A percentile compares a stretch with the other conserved stretches of the same genome.
Evolutionary conservation across 2,888 invertebrate species (phyloP).

Genomic region (Tortricodes alternella): DNA sequence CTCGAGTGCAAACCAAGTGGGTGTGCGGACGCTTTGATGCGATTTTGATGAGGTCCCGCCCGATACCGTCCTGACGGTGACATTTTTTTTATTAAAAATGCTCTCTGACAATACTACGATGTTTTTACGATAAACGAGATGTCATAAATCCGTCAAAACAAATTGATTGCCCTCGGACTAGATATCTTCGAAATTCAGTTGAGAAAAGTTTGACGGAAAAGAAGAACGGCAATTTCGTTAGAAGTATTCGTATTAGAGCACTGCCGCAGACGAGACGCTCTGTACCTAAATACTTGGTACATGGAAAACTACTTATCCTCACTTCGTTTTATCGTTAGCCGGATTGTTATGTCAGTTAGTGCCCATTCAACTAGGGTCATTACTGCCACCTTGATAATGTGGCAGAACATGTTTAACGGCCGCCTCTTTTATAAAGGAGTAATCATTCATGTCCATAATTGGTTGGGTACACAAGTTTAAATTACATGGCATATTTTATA

Average conservation of each 20-base stretch:
- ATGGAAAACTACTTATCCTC: conserved; percentile 79
- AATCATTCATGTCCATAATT: conserved; percentile 18
- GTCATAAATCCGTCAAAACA: conserved; percentile 55
- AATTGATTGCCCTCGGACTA: conserved; percentile 54
- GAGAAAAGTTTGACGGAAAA: conserved; percentile 35
- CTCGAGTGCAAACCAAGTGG: conserved; percentile 55
- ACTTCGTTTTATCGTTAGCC: conserved; percentile 73
- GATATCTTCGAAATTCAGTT: conserved; percentile 44
- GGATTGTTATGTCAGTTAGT: conserved; percentile 68
- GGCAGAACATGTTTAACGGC: conserved; percentile 35
- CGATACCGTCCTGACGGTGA: conserved; percentile 45
- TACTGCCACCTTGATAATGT: conserved; percentile 50
- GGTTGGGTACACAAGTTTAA: background rate
- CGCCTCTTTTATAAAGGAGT: conserved; percentile 19
- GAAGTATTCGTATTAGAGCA: conserved; percentile 43
- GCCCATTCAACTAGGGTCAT: conserved; percentile 57
- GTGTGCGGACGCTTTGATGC: conserved; percentile 62
- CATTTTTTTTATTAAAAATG: conserved; percentile 66
- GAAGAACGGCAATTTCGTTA: conserved; percentile 40
- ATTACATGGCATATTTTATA: background rate
- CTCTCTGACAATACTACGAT: conserved; percentile 52
- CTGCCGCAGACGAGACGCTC: conserved; percentile 54
- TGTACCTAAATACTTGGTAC: conserved; percentile 48
- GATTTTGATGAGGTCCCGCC: conserved; percentile 67
- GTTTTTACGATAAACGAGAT: conserved; percentile 54